phyloP scores from a whole-genome alignment of 2,113 vertebrate genomes.

The Grammomys surdaster region DNA sequence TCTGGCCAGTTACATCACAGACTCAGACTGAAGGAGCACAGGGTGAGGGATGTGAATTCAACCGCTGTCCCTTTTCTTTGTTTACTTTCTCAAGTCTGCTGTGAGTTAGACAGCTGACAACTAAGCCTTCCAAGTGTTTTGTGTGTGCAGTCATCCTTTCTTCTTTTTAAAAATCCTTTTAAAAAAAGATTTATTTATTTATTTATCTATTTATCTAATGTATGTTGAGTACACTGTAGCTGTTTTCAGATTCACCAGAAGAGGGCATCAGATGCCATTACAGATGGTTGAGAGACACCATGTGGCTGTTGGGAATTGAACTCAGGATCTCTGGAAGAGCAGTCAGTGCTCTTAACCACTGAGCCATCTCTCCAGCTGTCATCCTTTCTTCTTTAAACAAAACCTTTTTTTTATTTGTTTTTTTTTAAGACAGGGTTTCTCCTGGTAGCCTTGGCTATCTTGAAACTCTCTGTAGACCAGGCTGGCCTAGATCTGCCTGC shows the following conservation, averaged over 20 bases:
- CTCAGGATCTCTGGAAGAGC: too few relatives aligned
- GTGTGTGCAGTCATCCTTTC: not conserved
- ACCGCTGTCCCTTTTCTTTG: not conserved
- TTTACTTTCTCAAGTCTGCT: constrained; percentile 27
- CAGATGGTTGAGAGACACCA: too few relatives aligned
- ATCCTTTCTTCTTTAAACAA: constrained; percentile 9
- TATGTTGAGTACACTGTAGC: too few relatives aligned
- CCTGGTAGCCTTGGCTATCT: not conserved
- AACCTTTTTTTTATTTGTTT: not conserved
- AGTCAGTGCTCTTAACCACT: too few relatives aligned
- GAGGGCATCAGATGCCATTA: too few relatives aligned
- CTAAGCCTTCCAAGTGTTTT: not conserved
- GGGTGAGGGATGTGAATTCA: not conserved
- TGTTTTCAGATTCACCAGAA: too few relatives aligned
- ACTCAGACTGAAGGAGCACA: not conserved
- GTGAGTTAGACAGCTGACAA: not conserved
- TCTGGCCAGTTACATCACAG: not conserved
- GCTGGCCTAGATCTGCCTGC: not conserved
- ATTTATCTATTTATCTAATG: too few relatives aligned
- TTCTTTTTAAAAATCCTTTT: not conserved
- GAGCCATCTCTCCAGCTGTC: too few relatives aligned
- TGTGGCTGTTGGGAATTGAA: too few relatives aligned
- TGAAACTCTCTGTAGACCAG: not conserved
- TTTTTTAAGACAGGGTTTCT: not conserved
- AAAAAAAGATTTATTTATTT: too few relatives aligned